Base-by-base conservation (phyloP, 1,140 invertebrate genomes). In the Dendrolimus punctatus region DNA sequence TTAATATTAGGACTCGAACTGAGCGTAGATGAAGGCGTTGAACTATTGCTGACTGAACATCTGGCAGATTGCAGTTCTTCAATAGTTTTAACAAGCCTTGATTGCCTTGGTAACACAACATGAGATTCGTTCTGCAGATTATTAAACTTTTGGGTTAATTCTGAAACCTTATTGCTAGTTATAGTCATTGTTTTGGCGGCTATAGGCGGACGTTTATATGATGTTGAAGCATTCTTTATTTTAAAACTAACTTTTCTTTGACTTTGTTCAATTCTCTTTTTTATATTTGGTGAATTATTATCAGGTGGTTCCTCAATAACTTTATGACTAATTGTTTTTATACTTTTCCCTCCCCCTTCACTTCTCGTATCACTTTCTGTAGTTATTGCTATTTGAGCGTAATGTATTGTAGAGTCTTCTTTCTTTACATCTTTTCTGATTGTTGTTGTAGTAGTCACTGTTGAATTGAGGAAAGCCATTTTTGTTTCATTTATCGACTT, bases 121-220 rank as follows among this genome's bases (percentile, higher is more conserved):
- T 61, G 61, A 50, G 70, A 64, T 51, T 87, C 81, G 57, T 67
- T 76, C 37, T 84, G 76, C 67, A 90, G 71, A 62, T 88, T 73
- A 64, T 90, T 89, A 64, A 89, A 90, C 64, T 89, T 90, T 58
- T 87, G 87, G 3, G 89, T 89, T 37, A 90, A 60, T 66, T 89
- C 84, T 39, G 88, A 85, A 2, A 90, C 89, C 64, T 87, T 88
- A 57, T 66, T 89, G 50, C 78, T 86, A 42, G 80, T 75, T 60
- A 89, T 76, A 38, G 84, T 87, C 60, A 88, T 76, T n/a, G 77
- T 85, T 55, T 82, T 83, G 8, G 71, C 70, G 41, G 72, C 70
- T 55, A 82, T 47, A 36, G 78, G 77, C 37, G 85, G 75, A 47
- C 80, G 71, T 60, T 76, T 72, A 43, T 88, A 70, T 2, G 64